Conservation (phyloP, 2,888 invertebrate species). For the Sphecodes monilicornis region DNA sequence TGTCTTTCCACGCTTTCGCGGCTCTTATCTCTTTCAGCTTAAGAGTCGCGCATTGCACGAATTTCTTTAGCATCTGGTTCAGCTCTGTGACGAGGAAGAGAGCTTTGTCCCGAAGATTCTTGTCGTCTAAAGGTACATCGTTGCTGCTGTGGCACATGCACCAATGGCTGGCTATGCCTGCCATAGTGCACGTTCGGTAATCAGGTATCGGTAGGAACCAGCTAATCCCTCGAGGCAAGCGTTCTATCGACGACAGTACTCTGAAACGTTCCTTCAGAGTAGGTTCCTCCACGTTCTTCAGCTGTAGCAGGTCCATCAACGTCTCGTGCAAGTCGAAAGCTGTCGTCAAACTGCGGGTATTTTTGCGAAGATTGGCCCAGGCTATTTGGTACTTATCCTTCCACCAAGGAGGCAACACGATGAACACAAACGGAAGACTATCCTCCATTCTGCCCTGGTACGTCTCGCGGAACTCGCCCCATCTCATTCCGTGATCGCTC, state of each 20-base stretch:
- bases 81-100: constrained; percentile 88
- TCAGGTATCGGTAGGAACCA: constrained; percentile 90
- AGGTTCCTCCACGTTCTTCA: constrained; percentile 84
- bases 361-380: constrained; percentile 88
- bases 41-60: constrained; percentile 89
- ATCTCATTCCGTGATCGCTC: constrained; percentile 96
- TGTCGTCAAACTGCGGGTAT: constrained; percentile 90
- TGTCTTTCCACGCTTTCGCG: constrained; percentile 86
- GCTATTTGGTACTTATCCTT: constrained; percentile 87
- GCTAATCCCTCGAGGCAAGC: constrained; percentile 88
- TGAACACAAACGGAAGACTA: constrained; percentile 92
- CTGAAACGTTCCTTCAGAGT: constrained; percentile 82
- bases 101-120: constrained; percentile 87
- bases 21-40: constrained; percentile 87
- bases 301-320: constrained; percentile 88
- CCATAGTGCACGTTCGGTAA: constrained; percentile 90
- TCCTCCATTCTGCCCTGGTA: constrained; percentile 95
- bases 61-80: constrained; percentile 87
- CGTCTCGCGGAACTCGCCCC: constrained; percentile 93
- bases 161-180: constrained; percentile 93
- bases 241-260: constrained; percentile 74
- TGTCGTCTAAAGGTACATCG: constrained; percentile 86
- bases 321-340: constrained; percentile 95
- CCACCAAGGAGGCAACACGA: constrained; percentile 91
- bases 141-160: constrained; percentile 93